Evolutionary conservation across 2,888 invertebrate genomes (phyloP).

Genomic region (Sacculina carcini): DNA sequence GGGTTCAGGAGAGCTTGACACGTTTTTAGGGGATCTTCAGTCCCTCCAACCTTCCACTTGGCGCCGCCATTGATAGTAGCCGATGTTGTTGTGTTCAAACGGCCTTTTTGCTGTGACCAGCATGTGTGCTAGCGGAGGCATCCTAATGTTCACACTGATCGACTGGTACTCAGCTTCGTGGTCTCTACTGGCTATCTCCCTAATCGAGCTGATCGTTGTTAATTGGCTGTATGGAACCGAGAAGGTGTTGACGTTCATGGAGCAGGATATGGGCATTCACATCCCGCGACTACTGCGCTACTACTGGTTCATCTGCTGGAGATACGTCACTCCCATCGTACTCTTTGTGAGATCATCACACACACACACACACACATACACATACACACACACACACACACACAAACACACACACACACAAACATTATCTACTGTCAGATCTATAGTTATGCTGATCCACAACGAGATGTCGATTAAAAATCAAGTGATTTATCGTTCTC

Average conservation of each 20-base stretch:
- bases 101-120: neutral
- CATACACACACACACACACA: no score
- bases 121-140: slow-evolving; percentile 22
- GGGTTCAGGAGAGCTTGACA: slow-evolving; percentile 17
- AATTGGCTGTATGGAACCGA: slow-evolving; percentile 8
- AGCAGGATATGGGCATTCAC: slow-evolving; percentile 9
- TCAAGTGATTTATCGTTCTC: no score
- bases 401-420: no score
- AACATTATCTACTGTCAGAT: no score
- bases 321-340: neutral
- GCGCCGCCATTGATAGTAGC: slow-evolving; percentile 19
- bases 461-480: no score
- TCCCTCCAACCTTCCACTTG: slow-evolving; percentile 25
- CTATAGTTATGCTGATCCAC: no score
- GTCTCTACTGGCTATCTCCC: slow-evolving; percentile 19
- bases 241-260: slow-evolving; percentile 6
- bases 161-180: slow-evolving; percentile 24
- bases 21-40: slow-evolving; percentile 27
- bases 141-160: slow-evolving; percentile 26
- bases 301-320: slow-evolving; percentile 11
- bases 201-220: slow-evolving; percentile 22
- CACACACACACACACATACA: no score
- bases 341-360: neutral
- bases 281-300: slow-evolving; percentile 8
- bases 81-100: slow-evolving; percentile 16